These are phyloP conservation scores for Hylaea fasciaria DNA, from an alignment of 2,888 invertebrate species.

Conservation along the genomic window DNA sequence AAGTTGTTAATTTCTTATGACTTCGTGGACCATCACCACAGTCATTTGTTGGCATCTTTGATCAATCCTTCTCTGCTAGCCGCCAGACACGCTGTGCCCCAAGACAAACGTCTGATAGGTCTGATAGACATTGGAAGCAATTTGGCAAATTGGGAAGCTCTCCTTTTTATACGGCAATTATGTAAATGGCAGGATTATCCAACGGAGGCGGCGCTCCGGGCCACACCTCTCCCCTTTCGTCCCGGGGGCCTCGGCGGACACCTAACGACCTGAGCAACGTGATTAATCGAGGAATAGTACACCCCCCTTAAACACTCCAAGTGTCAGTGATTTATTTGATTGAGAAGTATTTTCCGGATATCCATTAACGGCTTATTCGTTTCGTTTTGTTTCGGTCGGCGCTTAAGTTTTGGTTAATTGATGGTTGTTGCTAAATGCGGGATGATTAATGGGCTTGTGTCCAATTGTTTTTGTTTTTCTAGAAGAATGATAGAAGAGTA, in stretches of 20 bases:
- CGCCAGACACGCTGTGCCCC: neutral
- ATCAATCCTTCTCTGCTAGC: neutral
- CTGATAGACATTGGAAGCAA: conserved; percentile 77
- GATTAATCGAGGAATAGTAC: conserved; percentile 75
- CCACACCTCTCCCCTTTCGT: conserved; percentile 77
- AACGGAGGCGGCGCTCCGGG: conserved; percentile 76
- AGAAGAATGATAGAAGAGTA: neutral
- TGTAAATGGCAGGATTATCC: conserved; percentile 85
- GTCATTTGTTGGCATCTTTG: too few species aligned
- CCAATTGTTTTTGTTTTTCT: conserved; percentile 2
- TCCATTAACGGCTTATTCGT: conserved; percentile 65
- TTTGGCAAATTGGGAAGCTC: conserved; percentile 84
- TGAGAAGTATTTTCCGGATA: conserved; percentile 69
- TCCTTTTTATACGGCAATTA: conserved; percentile 85
- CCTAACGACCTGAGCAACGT: conserved; percentile 76
- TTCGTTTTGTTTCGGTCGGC: conserved; percentile 53
- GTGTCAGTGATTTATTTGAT: conserved; percentile 76
- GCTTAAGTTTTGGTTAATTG: conserved; percentile 44
- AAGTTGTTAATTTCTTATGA: too few species aligned
- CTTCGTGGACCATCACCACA: too few species aligned
- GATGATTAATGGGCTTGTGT: conserved; percentile 17
- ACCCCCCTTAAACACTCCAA: conserved; percentile 61
- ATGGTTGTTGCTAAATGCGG: conserved; percentile 38
- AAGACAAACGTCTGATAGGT: conserved; percentile 53
- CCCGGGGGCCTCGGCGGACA: conserved; percentile 66